A percentile compares a stretch with the other conserved stretches of the same genome.
These are phyloP conservation scores for Drosophila pseudoananassae DNA, from an alignment of 1,140 invertebrate species.

Conservation along the genomic window DNA sequence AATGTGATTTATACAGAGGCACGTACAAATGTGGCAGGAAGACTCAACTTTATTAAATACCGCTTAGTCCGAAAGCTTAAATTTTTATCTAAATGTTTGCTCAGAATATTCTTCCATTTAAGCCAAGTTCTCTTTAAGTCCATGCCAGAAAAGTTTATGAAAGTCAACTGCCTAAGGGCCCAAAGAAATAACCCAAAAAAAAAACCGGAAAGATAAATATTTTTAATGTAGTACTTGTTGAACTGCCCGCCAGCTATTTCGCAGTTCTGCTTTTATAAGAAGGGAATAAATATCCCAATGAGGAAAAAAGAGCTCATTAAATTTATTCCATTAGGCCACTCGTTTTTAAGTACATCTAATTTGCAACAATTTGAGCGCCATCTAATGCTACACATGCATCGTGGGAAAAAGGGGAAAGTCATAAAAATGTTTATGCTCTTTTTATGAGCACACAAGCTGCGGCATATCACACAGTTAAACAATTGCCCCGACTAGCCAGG, in stretches of 20 bases:
- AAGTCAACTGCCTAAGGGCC: conserved; percentile 26
- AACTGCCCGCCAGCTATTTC: conserved; percentile 6
- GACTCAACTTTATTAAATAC: conserved; percentile 27
- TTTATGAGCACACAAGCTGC: conserved; percentile 62
- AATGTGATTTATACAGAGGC: conserved; percentile 51
- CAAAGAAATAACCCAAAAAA: not conserved
- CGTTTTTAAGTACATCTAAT: conserved; percentile 52
- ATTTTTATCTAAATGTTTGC: conserved; percentile 31
- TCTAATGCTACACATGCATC: conserved; percentile 19
- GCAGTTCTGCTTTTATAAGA: not conserved
- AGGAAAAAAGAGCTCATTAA: conserved; percentile 38
- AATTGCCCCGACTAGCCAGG: conserved; percentile 53
- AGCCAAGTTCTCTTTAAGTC: not conserved
- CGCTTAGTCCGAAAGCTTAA: conserved; percentile 20
- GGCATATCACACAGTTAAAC: conserved; percentile 64
- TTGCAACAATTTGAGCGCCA: conserved; percentile 58
- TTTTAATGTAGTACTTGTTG: conserved; percentile 39
- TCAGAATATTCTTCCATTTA: conserved; percentile 2
- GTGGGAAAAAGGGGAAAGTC: conserved; percentile 50
- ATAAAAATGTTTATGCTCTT: conserved; percentile 61
- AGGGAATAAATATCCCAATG: conserved; percentile 27
- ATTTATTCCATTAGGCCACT: conserved; percentile 53
- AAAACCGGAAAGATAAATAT: conserved; percentile 33
- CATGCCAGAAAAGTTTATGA: conserved; percentile 9
- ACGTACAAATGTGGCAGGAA: conserved; percentile 31